Evolutionary conservation across 2,113 vertebrate genomes (phyloP).

Genomic region (Scomber scombrus): DNA sequence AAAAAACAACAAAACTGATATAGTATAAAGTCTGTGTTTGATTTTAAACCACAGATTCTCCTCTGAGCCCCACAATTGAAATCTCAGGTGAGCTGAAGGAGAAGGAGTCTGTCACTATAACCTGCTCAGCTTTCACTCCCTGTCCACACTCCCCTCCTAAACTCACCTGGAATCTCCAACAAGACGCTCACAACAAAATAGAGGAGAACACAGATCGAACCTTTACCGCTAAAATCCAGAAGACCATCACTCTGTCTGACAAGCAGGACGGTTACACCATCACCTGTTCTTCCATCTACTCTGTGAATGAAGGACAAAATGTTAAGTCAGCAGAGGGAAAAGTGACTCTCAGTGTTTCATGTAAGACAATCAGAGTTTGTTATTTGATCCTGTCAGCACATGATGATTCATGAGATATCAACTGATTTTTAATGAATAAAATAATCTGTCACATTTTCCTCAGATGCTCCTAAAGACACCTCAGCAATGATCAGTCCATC

Average conservation of each 20-base stretch:
- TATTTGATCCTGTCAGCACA: no score
- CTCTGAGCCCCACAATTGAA: no score
- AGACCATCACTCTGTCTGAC: constrained; percentile 9
- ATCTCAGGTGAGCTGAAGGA: no score
- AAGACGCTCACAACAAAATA: background rate
- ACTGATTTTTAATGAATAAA: background rate
- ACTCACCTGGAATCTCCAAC: background rate
- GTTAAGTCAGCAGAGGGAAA: background rate
- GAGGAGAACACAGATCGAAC: constrained; percentile 18
- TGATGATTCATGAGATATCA: background rate
- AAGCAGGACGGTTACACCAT: constrained; percentile 25
- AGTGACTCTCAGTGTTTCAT: constrained; percentile 49
- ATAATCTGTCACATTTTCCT: no score
- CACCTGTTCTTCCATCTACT: constrained; percentile 49
- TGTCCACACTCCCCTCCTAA: no score
- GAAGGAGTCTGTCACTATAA: no score
- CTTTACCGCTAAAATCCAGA: constrained; percentile 3
- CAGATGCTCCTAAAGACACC: no score
- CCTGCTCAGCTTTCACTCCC: no score
- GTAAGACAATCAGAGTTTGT: background rate
- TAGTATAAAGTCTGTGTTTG: no score
- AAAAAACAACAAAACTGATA: no score
- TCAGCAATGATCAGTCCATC: no score
- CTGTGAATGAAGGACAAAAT: constrained; percentile 2
- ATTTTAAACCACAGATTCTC: no score